These are phyloP conservation scores for Poecilia gillii DNA, from an alignment of 2,797 vertebrate species.

Conservation along the genomic window DNA sequence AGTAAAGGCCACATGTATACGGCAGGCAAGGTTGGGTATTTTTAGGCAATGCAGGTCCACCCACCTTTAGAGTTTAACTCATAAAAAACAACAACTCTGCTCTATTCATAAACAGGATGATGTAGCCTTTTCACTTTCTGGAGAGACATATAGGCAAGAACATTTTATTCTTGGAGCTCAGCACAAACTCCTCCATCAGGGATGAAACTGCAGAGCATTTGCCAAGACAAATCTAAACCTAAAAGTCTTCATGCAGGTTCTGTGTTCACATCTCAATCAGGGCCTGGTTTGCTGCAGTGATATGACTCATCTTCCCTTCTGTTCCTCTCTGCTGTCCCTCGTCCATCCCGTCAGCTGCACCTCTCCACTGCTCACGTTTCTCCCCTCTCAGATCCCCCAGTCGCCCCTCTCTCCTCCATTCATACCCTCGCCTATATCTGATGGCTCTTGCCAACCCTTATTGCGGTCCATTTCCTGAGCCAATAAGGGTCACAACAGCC, in stretches of 20 bases:
- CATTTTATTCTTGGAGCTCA: neutral
- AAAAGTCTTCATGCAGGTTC: constrained; percentile 30
- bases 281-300: constrained; percentile 62
- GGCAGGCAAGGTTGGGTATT: constrained; percentile 11
- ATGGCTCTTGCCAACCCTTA: constrained; percentile 39
- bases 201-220: neutral
- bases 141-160: neutral
- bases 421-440: constrained; percentile 43
- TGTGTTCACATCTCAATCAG: constrained; percentile 65
- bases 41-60: neutral
- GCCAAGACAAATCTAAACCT: constrained; percentile 15
- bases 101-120: constrained; percentile 2
- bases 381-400: constrained; percentile 22
- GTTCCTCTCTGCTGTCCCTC: constrained; percentile 45
- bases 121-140: neutral
- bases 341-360: constrained; percentile 53
- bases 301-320: constrained; percentile 77
- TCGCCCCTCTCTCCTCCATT: constrained; percentile 37
- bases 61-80: constrained; percentile 3
- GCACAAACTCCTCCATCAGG: neutral
- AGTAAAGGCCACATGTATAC: constrained; percentile 20
- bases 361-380: constrained; percentile 61
- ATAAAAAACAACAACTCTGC: constrained; percentile 1
- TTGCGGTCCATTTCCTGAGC: constrained; percentile 57
- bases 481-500: constrained; percentile 75